phyloP scores from a whole-genome alignment of 1,140 invertebrate species.

The Luehdorfia chinensis region DNA sequence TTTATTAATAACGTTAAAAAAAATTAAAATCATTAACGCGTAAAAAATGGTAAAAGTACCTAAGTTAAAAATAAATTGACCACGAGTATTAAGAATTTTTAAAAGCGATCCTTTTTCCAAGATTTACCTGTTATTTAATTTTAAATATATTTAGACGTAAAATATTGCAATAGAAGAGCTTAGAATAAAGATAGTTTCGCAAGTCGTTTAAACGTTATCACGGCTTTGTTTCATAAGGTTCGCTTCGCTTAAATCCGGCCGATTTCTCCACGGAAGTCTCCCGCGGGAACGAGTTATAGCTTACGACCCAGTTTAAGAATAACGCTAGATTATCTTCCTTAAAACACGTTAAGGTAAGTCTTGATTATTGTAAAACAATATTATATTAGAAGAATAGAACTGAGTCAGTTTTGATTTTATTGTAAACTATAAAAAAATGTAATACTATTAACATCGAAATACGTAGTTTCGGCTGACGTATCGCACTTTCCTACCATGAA shows the following conservation, averaged over 20 bases:
- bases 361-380: conserved; percentile 1
- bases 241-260: conserved; percentile 14
- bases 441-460: no score
- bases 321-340: not conserved
- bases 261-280: not conserved
- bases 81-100: no score
- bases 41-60: no score
- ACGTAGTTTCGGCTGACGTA: no score
- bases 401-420: no score
- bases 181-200: conserved; percentile 14
- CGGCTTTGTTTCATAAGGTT: conserved; percentile 16
- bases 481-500: no score
- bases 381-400: no score
- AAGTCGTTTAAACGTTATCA: conserved; percentile 15
- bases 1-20: no score
- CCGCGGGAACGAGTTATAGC: conserved; percentile 6
- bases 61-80: no score
- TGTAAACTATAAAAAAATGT: no score
- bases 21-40: no score
- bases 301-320: conserved; percentile 15
- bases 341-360: conserved; percentile 3
- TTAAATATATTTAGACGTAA: conserved; percentile 4
- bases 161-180: not conserved
- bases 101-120: no score
- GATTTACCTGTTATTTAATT: not conserved